Evolutionary conservation across 2,113 vertebrate species (phyloP).

Genomic region (Solenodon paradoxus): DNA sequence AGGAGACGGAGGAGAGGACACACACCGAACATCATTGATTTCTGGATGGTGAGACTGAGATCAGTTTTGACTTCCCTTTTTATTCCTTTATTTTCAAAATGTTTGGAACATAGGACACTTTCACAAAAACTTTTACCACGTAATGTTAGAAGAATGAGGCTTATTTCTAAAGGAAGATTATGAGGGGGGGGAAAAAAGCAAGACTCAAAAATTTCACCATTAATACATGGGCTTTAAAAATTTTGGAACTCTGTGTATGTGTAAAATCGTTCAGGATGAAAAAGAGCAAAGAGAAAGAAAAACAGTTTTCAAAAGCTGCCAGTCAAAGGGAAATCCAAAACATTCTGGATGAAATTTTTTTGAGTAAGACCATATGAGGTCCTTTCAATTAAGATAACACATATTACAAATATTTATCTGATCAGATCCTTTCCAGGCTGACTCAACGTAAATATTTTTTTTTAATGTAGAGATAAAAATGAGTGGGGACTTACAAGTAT

Average conservation of each 20-base stretch:
- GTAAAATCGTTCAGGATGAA: background rate
- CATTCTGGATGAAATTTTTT: constrained; percentile 14
- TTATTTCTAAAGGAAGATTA: constrained; percentile 43
- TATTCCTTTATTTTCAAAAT: background rate
- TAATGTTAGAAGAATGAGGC: background rate
- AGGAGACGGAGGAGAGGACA: background rate
- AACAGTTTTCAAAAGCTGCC: constrained; percentile 15
- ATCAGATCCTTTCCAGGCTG: background rate
- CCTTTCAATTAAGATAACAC: background rate
- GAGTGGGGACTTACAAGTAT: background rate
- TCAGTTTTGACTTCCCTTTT: background rate
- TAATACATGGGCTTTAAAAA: background rate
- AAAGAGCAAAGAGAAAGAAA: background rate
- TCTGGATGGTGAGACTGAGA: background rate
- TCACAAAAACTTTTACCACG: background rate
- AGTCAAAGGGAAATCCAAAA: constrained; percentile 30
- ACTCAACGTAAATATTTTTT: constrained; percentile 6
- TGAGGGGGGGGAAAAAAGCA: constrained; percentile 41
- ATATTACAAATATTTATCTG: background rate
- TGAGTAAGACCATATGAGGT: background rate
- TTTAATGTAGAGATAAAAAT: constrained; percentile 20
- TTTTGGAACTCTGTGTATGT: background rate
- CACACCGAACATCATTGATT: background rate
- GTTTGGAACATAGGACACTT: background rate
- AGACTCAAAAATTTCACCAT: background rate